These are phyloP conservation scores for Cryptoprocta ferox DNA, from an alignment of 2,797 vertebrate genomes.

Conservation along the genomic window DNA sequence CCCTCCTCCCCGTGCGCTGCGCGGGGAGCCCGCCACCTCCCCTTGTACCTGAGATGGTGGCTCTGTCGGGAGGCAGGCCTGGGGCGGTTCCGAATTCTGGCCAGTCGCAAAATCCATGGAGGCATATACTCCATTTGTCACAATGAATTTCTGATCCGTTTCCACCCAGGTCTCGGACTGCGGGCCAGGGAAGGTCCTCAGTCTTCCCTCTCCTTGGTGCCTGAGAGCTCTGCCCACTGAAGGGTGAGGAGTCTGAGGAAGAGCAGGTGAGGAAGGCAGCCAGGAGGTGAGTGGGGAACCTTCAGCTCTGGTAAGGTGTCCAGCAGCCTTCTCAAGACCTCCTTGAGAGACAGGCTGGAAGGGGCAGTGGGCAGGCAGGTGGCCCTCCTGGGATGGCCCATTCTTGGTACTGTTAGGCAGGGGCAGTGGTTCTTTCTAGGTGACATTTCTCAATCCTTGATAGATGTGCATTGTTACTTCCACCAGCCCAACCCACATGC, in stretches of 20 bases:
- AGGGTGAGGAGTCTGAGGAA: conserved; percentile 28
- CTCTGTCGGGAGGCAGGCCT: neutral
- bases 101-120: neutral
- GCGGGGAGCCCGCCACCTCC: neutral
- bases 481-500: neutral
- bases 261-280: neutral
- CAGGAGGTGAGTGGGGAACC: conserved; percentile 56
- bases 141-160: conserved; percentile 21
- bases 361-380: neutral
- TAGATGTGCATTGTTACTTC: neutral
- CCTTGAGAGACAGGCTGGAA: neutral
- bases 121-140: neutral
- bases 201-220: neutral
- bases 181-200: neutral
- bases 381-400: neutral
- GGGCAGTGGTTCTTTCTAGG: neutral
- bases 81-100: neutral
- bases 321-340: neutral
- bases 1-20: neutral
- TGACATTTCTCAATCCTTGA: neutral
- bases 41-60: neutral
- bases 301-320: neutral
- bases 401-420: neutral
- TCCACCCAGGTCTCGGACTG: conserved; percentile 55
- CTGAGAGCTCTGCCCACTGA: neutral